Evolutionary conservation across 1,140 invertebrate genomes (phyloP).

Genomic region (Diorhabda sublineata): DNA sequence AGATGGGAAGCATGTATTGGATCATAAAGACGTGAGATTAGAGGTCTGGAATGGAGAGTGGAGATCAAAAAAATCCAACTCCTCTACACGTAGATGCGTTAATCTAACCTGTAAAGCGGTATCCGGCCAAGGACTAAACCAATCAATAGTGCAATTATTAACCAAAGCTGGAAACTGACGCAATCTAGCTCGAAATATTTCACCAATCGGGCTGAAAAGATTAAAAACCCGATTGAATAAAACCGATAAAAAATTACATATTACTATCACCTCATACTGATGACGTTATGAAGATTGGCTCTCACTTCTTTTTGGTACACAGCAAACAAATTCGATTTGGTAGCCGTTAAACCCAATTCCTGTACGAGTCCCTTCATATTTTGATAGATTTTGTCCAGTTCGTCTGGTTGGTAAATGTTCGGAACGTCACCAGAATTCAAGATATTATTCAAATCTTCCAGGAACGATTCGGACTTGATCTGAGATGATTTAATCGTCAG

Average conservation of each 20-base stretch:
- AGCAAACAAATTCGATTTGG: slow-evolving; percentile 69
- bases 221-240: background rate
- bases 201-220: slow-evolving; percentile 60
- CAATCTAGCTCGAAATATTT: slow-evolving; percentile 60
- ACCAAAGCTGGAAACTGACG: slow-evolving; percentile 71
- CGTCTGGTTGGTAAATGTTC: slow-evolving; percentile 62
- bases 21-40: too few species aligned
- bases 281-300: slow-evolving; percentile 59
- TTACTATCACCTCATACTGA: slow-evolving; percentile 58
- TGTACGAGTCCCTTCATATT: slow-evolving; percentile 59
- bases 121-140: slow-evolving; percentile 67
- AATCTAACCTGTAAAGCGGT: slow-evolving; percentile 54
- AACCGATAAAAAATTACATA: background rate
- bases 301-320: slow-evolving; percentile 62
- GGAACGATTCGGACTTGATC: slow-evolving; percentile 63
- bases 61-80: too few species aligned
- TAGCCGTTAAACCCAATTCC: slow-evolving; percentile 61
- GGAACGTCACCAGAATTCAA: slow-evolving; percentile 67
- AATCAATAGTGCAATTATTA: slow-evolving; percentile 74
- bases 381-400: slow-evolving; percentile 60
- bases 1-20: too few species aligned
- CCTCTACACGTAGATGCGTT: too few species aligned
- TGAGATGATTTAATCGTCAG: slow-evolving; percentile 14
- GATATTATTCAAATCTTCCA: slow-evolving; percentile 68
- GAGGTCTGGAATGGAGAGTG: too few species aligned